phyloP scores from a whole-genome alignment of 2,113 vertebrate species.

The Shinisaurus crocodilurus region DNA sequence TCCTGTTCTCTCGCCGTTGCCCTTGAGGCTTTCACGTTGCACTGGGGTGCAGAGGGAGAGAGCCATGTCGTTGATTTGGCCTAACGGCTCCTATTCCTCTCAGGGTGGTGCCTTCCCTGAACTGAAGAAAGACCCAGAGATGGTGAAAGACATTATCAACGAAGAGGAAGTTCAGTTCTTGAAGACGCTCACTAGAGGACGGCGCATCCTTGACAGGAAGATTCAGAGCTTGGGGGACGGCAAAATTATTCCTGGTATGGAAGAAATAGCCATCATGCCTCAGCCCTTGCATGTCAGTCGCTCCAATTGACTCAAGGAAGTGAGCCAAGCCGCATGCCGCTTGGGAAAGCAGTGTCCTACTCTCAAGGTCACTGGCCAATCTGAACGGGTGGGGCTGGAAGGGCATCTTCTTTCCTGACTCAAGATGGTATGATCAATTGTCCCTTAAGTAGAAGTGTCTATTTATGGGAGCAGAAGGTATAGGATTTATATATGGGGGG shows the following conservation, averaged over 20 bases:
- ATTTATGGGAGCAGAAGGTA: not conserved
- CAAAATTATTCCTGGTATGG: conserved; percentile 90
- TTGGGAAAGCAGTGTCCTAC: not conserved
- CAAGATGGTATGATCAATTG: not conserved
- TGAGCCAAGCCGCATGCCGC: not conserved
- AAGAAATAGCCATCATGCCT: not conserved
- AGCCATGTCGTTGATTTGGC: not conserved
- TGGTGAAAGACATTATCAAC: conserved; percentile 97
- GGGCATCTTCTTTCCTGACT: not conserved
- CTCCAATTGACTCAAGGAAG: not conserved
- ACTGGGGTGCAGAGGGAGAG: not conserved
- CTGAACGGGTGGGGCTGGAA: not conserved
- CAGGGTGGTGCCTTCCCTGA: conserved; percentile 97
- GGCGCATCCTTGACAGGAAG: conserved; percentile 96
- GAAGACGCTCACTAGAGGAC: conserved; percentile 95
- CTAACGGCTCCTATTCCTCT: conserved; percentile 16
- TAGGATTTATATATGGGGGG: rapidly evolving
- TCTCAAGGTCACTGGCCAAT: not conserved
- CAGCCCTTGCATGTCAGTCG: not conserved
- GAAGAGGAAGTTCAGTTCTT: conserved; percentile 97
- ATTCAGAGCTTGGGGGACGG: conserved; percentile 91
- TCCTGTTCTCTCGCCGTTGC: rapidly evolving
- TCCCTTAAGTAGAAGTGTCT: not conserved
- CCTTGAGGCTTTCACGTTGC: not conserved
- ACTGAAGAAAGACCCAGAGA: conserved; percentile 95